These are phyloP conservation scores for Tricholauxania praeusta DNA, from an alignment of 2,888 invertebrate genomes.

Conservation along the genomic window DNA sequence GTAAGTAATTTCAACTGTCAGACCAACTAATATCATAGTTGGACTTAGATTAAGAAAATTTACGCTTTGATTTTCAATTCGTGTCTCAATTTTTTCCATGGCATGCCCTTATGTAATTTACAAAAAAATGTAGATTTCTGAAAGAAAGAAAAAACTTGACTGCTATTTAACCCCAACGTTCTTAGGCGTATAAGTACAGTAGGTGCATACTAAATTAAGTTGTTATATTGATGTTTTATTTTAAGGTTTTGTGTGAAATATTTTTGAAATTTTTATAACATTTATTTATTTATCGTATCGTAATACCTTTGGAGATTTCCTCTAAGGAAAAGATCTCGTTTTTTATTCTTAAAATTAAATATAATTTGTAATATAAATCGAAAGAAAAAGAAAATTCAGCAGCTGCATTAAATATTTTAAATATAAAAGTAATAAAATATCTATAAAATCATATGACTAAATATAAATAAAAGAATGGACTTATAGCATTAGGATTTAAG, in stretches of 20 bases:
- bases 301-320: conserved; percentile 54
- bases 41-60: no score
- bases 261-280: background rate
- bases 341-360: conserved; percentile 43
- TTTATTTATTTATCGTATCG: background rate
- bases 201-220: conserved; percentile 46
- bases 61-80: background rate
- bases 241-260: conserved; percentile 35
- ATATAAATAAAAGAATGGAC: conserved; percentile 16
- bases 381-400: conserved; percentile 34
- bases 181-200: conserved; percentile 45
- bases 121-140: conserved; percentile 23
- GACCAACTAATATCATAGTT: no score
- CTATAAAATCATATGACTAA: conserved; percentile 28
- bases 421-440: conserved; percentile 32
- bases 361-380: conserved; percentile 44
- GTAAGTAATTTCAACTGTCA: no score
- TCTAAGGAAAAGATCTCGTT: conserved; percentile 61
- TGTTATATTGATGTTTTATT: conserved; percentile 27
- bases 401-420: conserved; percentile 31
- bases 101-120: background rate
- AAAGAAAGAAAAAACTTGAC: conserved; percentile 49
- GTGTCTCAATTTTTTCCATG: background rate
- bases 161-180: conserved; percentile 65
- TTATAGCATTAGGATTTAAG: conserved; percentile 7